These are phyloP conservation scores for Chaetodon auriga DNA, from an alignment of 2,113 vertebrate genomes.

Conservation along the genomic window DNA sequence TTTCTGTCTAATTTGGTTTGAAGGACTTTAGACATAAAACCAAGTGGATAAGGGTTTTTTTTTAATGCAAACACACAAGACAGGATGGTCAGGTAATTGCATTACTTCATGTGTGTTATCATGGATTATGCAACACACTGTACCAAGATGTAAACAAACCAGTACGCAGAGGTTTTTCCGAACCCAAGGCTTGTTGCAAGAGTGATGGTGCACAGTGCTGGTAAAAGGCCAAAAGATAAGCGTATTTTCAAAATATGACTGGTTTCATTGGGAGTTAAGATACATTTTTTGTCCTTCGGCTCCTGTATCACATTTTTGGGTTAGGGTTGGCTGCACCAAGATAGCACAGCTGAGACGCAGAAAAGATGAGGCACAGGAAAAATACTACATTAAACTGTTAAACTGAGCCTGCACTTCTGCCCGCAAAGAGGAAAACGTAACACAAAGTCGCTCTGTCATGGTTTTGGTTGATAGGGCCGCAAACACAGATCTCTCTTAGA, in stretches of 20 bases:
- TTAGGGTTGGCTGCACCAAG: background rate
- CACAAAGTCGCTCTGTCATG: too few relatives aligned
- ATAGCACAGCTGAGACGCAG: background rate
- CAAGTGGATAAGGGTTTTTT: constrained; percentile 2
- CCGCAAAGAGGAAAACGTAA: too few relatives aligned
- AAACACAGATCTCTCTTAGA: too few relatives aligned
- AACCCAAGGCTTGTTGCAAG: background rate
- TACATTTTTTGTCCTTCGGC: background rate
- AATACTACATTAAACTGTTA: background rate
- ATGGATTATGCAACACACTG: background rate
- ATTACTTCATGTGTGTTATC: background rate
- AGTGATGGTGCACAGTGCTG: background rate
- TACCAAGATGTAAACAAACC: background rate
- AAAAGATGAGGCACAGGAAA: background rate
- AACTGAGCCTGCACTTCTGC: too few relatives aligned
- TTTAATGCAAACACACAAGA: background rate
- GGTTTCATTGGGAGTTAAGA: background rate
- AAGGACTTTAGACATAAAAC: constrained; percentile 2
- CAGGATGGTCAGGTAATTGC: background rate
- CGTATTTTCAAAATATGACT: background rate
- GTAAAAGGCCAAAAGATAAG: background rate
- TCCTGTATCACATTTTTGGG: background rate
- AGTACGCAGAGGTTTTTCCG: background rate
- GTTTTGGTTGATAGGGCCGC: too few relatives aligned
- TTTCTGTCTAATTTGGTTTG: constrained; percentile 44